A percentile compares a stretch with the other conserved stretches of the same genome.
Evolutionary conservation across 2,888 invertebrate species (phyloP).

Genomic region (Clanis bilineata): DNA sequence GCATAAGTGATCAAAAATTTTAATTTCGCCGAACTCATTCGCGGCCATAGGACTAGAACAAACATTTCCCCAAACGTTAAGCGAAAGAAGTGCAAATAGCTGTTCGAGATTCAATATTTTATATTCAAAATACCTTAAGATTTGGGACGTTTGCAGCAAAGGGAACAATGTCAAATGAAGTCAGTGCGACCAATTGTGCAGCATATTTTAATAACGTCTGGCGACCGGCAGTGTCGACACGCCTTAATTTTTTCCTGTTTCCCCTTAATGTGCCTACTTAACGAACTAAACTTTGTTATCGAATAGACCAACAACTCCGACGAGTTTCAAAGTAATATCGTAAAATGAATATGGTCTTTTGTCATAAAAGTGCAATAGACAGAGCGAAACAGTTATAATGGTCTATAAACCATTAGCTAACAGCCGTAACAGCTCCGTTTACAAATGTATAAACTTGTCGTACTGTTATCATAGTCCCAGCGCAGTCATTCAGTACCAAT

Average conservation of each 20-base stretch:
- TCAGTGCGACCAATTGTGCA: slow-evolving; percentile 68
- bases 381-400: slow-evolving; percentile 16
- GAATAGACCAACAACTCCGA: slow-evolving; percentile 65
- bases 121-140: slow-evolving; percentile 55
- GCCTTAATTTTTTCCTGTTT: slow-evolving; percentile 77
- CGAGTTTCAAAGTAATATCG: slow-evolving; percentile 59
- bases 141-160: slow-evolving; percentile 41
- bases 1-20: neutral
- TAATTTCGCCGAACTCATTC: neutral
- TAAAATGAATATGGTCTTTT: slow-evolving; percentile 57
- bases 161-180: slow-evolving; percentile 53
- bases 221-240: slow-evolving; percentile 69
- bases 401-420: slow-evolving; percentile 20
- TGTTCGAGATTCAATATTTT: slow-evolving; percentile 54
- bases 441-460: neutral
- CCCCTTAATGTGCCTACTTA: slow-evolving; percentile 78
- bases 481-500: neutral
- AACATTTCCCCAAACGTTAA: slow-evolving; percentile 15
- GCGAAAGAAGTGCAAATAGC: slow-evolving; percentile 43
- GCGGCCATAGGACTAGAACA: slow-evolving; percentile 8
- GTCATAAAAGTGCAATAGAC: slow-evolving; percentile 39
- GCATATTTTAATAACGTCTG: slow-evolving; percentile 76
- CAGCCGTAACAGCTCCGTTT: neutral
- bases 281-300: slow-evolving; percentile 79
- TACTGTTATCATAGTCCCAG: neutral